Conservation (phyloP, 2,113 vertebrate genomes). For the Centropus bengalensis region DNA sequence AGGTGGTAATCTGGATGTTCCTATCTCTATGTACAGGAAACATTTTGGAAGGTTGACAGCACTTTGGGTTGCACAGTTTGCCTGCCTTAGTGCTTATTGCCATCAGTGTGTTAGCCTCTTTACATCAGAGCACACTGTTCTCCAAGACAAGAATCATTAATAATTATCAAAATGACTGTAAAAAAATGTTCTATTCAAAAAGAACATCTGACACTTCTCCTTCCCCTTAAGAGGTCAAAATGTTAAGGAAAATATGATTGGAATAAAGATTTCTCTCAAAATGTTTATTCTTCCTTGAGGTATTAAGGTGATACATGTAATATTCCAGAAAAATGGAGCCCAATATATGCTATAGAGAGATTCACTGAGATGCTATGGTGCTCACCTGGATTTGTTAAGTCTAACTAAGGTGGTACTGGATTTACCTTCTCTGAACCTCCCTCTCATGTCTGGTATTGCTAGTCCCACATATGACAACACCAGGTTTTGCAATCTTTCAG, state of each 20-base stretch:
- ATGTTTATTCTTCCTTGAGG: background rate
- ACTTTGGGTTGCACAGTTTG: background rate
- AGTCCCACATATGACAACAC: background rate
- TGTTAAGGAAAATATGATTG: background rate
- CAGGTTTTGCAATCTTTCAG: background rate
- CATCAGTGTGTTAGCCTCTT: background rate
- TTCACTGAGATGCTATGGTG: background rate
- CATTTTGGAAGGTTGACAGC: background rate
- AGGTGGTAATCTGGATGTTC: background rate
- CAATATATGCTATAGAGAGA: background rate
- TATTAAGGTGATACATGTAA: background rate
- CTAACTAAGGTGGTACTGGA: background rate
- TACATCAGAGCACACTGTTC: background rate
- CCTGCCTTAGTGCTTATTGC: background rate
- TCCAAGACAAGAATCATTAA: background rate
- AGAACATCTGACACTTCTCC: background rate
- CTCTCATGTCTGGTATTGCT: background rate
- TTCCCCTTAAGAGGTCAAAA: background rate
- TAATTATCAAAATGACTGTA: background rate
- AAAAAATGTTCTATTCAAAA: background rate
- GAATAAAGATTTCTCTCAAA: background rate
- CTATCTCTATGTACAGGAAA: background rate
- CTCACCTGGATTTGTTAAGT: background rate
- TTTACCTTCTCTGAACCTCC: background rate
- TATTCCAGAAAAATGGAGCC: background rate